Conservation (phyloP, 2,797 vertebrate species). For the Urocyon cinereoargenteus region DNA sequence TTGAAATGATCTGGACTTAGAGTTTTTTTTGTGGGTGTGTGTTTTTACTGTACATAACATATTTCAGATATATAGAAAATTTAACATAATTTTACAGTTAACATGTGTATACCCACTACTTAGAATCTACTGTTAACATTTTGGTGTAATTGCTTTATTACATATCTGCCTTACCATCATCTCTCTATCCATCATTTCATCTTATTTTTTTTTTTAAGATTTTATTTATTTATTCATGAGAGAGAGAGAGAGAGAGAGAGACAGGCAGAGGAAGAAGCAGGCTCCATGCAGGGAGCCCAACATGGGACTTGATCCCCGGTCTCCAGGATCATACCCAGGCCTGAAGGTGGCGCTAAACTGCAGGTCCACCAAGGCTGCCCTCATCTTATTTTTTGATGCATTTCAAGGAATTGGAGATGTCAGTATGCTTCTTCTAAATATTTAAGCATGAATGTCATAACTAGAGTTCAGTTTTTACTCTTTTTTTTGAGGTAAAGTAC, state of each 20-base stretch:
- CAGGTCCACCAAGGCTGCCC: no score
- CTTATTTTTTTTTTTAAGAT: not conserved
- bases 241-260: no score
- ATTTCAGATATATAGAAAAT: not conserved
- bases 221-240: no score
- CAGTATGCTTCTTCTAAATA: not conserved
- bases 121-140: not conserved
- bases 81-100: not conserved
- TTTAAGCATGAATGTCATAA: not conserved
- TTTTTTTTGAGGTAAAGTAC: conserved; percentile 18
- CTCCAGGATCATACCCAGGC: no score
- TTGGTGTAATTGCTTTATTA: conserved; percentile 22
- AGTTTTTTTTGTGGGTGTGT: not conserved
- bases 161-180: not conserved
- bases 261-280: no score
- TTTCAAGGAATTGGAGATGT: not conserved
- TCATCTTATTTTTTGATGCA: not conserved
- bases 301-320: no score
- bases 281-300: no score
- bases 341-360: no score
- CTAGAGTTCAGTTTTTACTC: not conserved
- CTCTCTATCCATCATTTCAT: not conserved
- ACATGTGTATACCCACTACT: not conserved
- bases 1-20: not conserved
- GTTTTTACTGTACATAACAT: not conserved